Percentiles rank a stretch among this genome's conserved stretches.
These are phyloP conservation scores for Hyles vespertilio DNA, from an alignment of 1,140 invertebrate species.

Conservation along the genomic window DNA sequence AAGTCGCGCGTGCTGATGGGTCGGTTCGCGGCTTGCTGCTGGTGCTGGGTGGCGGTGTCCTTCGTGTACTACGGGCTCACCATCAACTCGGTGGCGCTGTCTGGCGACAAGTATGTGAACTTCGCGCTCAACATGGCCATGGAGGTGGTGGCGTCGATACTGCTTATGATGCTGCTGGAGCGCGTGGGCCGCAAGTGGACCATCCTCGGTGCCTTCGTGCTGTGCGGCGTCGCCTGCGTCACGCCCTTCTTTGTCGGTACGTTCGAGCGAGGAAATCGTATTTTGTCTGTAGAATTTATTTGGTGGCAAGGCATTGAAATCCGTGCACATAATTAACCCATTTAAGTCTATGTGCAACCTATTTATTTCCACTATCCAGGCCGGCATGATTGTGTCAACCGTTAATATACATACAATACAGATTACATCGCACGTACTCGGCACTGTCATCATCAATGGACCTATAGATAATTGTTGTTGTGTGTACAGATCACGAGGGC, in stretches of 20 bases:
- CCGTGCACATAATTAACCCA: too few relatives aligned
- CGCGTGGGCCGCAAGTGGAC: conserved; percentile 79
- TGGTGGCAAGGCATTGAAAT: too few relatives aligned
- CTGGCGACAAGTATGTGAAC: conserved; percentile 82
- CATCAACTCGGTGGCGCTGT: conserved; percentile 85
- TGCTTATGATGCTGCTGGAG: conserved; percentile 80
- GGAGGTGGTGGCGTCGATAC: conserved; percentile 83
- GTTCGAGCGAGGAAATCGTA: conserved; percentile 6
- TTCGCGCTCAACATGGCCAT: conserved; percentile 83
- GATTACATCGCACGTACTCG: too few relatives aligned
- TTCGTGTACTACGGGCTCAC: conserved; percentile 90
- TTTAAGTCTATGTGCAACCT: too few relatives aligned
- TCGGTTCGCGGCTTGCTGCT: conserved; percentile 79
- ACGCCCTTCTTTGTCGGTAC: conserved; percentile 58
- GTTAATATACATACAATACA: too few relatives aligned
- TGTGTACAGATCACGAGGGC: conserved; percentile 34
- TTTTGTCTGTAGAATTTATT: too few relatives aligned
- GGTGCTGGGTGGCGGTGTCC: conserved; percentile 82
- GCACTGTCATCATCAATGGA: too few relatives aligned
- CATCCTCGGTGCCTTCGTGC: conserved; percentile 77
- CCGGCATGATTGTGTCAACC: too few relatives aligned
- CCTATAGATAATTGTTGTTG: too few relatives aligned
- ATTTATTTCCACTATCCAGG: too few relatives aligned
- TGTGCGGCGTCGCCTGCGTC: conserved; percentile 76
- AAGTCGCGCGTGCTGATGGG: conserved; percentile 77